These are phyloP conservation scores for Acrobasis consociella DNA, from an alignment of 2,888 invertebrate genomes.

Conservation along the genomic window DNA sequence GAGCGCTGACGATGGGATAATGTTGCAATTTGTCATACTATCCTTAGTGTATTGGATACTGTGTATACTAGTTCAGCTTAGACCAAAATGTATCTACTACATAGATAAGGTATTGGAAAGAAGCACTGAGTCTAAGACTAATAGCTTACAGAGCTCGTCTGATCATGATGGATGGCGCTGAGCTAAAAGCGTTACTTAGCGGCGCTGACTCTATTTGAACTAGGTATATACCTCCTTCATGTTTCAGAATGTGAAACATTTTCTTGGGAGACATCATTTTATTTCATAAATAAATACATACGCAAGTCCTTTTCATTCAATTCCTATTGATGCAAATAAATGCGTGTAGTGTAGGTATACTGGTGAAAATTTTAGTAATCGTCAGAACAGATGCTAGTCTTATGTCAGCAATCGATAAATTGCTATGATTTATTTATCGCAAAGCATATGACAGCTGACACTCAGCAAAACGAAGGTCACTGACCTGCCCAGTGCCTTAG, in stretches of 20 bases:
- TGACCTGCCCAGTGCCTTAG: too few species aligned
- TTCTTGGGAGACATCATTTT: not conserved
- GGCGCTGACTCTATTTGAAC: not conserved
- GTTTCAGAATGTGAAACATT: not conserved
- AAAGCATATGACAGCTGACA: too few species aligned
- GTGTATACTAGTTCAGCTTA: not conserved
- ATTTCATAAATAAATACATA: not conserved
- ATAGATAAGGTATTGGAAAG: slow-evolving; percentile 3
- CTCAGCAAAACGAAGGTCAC: too few species aligned
- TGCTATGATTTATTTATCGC: too few species aligned
- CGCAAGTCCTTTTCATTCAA: too few species aligned
- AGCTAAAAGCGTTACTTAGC: slow-evolving; percentile 5
- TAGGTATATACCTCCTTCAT: not conserved
- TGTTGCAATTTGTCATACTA: slow-evolving; percentile 41
- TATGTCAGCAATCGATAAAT: too few species aligned
- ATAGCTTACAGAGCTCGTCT: slow-evolving; percentile 13
- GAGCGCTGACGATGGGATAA: slow-evolving; percentile 34
- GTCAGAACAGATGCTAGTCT: too few species aligned
- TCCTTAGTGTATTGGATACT: slow-evolving; percentile 31
- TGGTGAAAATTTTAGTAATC: too few species aligned
- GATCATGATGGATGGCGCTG: slow-evolving; percentile 14
- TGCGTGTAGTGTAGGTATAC: too few species aligned
- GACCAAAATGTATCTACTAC: not conserved
- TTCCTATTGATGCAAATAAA: too few species aligned
- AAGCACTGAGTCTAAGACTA: not conserved